Evolutionary conservation across 2,113 vertebrate genomes (phyloP), one percentile per base, ranked within the genome.

Genomic region (Geococcyx californianus): DNA sequence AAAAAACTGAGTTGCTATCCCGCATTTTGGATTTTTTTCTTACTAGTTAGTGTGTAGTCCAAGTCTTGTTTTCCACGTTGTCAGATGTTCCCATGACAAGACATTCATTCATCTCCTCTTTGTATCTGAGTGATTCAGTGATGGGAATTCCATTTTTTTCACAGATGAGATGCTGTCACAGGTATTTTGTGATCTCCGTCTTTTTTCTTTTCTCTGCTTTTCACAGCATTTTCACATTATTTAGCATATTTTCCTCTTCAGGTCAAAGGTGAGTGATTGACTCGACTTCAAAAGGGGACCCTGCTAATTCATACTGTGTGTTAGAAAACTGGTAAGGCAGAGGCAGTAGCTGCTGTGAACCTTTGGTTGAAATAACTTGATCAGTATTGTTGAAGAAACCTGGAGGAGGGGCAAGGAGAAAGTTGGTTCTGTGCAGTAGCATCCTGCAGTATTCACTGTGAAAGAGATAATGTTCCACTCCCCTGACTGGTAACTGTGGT

Each of bases 111-210:
- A 17, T 79, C 5, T 78, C 5, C 9, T 73, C 5, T 31, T 92
- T 3, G 2, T 33, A 83, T 13, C 13, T n/a, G 18, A 83, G 13
- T n/a, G 6, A 5, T 73, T 78, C 26, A 59, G 8, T 33, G 31
- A 42, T 51, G 26, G 63, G 15, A 0, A 4, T 6, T 38, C 6
- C 4, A 16, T 90, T 84, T 79, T 56, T 16, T 42, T 76, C 58
- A 33, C 47, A 38, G 9, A 6, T 11, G 4, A 60, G 40, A 47
- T 4, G 8, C 5, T 90, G 33, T 28, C 45, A n/a, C 10, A 60
- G 4, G 0, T 2, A 13, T 63, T 93, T 87, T 38, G 45, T 18
- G 16, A 45, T 58, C 31, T 62, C 6, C 1, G 0, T 6, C 3
- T n/a, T 29, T 51, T 42, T 14, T 12, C 31, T 24, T 26, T 4